phyloP scores from a whole-genome alignment of 2,113 vertebrate species.

The Buteo buteo region DNA sequence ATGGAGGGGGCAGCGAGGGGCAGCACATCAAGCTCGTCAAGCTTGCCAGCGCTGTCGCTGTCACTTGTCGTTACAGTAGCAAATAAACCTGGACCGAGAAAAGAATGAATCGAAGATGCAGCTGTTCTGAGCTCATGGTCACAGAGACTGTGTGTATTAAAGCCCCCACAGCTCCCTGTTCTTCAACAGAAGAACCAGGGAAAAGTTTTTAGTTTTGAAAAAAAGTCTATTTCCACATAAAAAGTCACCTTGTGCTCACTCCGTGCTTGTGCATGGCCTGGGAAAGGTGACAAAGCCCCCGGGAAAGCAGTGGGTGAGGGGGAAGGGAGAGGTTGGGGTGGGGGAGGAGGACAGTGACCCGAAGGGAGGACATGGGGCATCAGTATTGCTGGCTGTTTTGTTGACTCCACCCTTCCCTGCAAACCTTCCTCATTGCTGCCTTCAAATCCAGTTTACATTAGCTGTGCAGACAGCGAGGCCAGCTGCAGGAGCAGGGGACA shows the following conservation, averaged over 20 bases:
- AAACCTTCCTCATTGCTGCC: neutral
- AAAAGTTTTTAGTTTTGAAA: neutral
- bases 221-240: neutral
- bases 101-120: rapidly evolving
- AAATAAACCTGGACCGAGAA: neutral
- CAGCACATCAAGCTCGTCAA: no score
- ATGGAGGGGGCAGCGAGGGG: neutral
- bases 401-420: neutral
- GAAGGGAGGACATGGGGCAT: neutral
- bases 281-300: neutral
- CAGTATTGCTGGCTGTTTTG: rapidly evolving
- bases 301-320: neutral
- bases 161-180: neutral
- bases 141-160: rapidly evolving
- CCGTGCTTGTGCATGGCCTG: rapidly evolving
- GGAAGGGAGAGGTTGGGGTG: neutral
- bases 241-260: neutral
- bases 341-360: neutral
- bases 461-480: neutral
- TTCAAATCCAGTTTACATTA: rapidly evolving
- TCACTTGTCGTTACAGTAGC: rapidly evolving
- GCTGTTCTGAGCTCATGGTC: rapidly evolving
- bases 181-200: neutral
- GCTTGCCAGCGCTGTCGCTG: rapidly evolving
- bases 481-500: neutral